A percentile compares a stretch with the other conserved stretches of the same genome.
phyloP scores from a whole-genome alignment of 2,888 invertebrate genomes.

The Horisme vitalbata region DNA sequence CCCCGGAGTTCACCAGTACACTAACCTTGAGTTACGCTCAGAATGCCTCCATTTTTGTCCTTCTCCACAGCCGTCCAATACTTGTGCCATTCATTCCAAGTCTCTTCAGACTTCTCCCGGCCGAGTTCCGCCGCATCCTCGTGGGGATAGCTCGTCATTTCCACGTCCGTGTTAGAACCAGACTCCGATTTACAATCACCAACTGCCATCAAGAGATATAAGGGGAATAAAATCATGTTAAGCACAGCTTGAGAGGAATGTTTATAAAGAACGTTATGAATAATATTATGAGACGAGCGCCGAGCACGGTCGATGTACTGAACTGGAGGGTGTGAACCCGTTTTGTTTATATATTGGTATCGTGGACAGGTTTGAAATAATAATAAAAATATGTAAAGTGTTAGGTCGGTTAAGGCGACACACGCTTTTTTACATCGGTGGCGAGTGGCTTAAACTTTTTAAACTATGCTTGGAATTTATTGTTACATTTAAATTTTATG shows the following conservation, averaged over 20 bases:
- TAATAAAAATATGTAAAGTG: too few species aligned
- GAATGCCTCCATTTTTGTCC: conserved; percentile 48
- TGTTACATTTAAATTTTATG: too few species aligned
- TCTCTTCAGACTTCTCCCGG: conserved; percentile 65
- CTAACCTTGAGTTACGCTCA: conserved; percentile 60
- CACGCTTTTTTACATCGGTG: too few species aligned
- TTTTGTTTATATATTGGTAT: too few species aligned
- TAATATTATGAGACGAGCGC: conserved; percentile 1
- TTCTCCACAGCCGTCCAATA: conserved; percentile 56
- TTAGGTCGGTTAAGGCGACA: too few species aligned
- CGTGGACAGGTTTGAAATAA: too few species aligned
- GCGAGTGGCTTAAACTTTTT: too few species aligned
- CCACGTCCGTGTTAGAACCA: conserved; percentile 58
- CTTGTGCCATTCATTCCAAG: conserved; percentile 62
- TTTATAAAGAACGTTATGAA: too few species aligned
- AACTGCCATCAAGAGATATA: conserved; percentile 35
- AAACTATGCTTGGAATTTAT: too few species aligned
- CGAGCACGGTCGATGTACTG: neutral
- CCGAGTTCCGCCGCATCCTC: conserved; percentile 59
- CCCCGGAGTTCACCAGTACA: neutral
- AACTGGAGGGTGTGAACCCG: neutral
- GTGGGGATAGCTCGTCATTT: conserved; percentile 57
- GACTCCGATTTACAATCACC: conserved; percentile 61
- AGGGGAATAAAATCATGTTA: conserved; percentile 5
- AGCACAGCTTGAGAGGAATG: too few species aligned